These are phyloP conservation scores for Drosophila buzzatii DNA, from an alignment of 2,888 invertebrate species.

Conservation along the genomic window DNA sequence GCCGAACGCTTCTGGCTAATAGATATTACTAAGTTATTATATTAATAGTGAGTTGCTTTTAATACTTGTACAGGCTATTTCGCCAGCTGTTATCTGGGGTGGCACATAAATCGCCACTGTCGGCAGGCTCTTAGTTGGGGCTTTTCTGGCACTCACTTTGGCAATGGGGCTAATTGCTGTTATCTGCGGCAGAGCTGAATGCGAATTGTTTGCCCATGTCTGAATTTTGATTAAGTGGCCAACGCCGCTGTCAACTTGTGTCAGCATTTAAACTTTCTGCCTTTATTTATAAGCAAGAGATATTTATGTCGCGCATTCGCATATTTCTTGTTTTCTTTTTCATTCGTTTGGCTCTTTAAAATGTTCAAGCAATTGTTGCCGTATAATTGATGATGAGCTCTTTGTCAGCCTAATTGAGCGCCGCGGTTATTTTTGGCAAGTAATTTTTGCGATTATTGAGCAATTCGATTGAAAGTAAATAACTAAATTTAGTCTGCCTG, in stretches of 20 bases:
- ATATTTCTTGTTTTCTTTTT: not conserved
- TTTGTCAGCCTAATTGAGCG: slow-evolving; percentile 45
- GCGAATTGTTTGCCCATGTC: slow-evolving; percentile 78
- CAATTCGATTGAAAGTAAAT: slow-evolving; percentile 11
- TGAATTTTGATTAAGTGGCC: slow-evolving; percentile 78
- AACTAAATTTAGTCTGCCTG: not conserved
- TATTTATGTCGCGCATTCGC: slow-evolving; percentile 52
- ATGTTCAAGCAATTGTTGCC: slow-evolving; percentile 25
- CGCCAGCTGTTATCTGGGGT: slow-evolving; percentile 52
- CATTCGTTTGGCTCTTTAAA: not conserved
- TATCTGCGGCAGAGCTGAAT: slow-evolving; percentile 52
- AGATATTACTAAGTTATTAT: slow-evolving; percentile 79
- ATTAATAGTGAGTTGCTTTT: slow-evolving; percentile 75
- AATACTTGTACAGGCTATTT: slow-evolving; percentile 72
- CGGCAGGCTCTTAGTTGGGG: slow-evolving; percentile 44
- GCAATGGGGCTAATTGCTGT: slow-evolving; percentile 59
- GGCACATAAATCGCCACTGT: slow-evolving; percentile 53
- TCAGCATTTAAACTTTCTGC: slow-evolving; percentile 44
- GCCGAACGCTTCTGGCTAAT: slow-evolving; percentile 57
- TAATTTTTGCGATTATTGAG: slow-evolving; percentile 32
- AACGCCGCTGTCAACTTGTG: slow-evolving; percentile 47
- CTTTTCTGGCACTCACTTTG: slow-evolving; percentile 50
- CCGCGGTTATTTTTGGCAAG: slow-evolving; percentile 40
- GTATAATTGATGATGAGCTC: slow-evolving; percentile 75
- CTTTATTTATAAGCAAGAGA: slow-evolving; percentile 62